Evolutionary conservation across 2,888 invertebrate species (phyloP), one percentile per base, ranked within the genome.

Genomic region (Drosophila macrospina): DNA sequence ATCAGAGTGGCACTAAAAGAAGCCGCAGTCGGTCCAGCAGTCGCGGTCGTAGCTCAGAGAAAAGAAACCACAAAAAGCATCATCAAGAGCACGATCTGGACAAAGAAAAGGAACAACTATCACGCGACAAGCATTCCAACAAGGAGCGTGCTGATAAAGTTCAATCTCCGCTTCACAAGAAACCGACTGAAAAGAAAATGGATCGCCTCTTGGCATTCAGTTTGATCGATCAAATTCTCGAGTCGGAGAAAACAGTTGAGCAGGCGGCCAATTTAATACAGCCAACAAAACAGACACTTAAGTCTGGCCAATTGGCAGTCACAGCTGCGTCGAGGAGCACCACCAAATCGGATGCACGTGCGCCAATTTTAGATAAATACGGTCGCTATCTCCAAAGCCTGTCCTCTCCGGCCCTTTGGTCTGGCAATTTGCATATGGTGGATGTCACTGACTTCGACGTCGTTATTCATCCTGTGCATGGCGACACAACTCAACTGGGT

Each of bases 401-500:
- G 5, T 20, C 71, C 4, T 47, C 41, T 16, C 57, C 47, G 28
- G 16, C 76, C 13, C 13, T 92, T 30, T 92, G 92, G 92, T 95
- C 95, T 66, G 98, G 98, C 1, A 95, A 95, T 74, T 95, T 98
- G 6, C 96, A 95, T 86, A 98, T 98, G 97, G 95, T 96, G 5
- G 98, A 98, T 89, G 97, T 98, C 0, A 96, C 97, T 0, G 95
- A 97, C 80, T 97, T 98, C 88, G 95, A 96, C 79, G 96, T 97
- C 7, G 94, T 95, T 10, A 96, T 97, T 4, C 95, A 96, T 89
- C 95, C 96, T 90, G 96, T 84, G 7, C 20, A 42, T 0, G 84
- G 86, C 5, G 61, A 80, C 8, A 94, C 75, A 24, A 47, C 10
- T 24, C 77, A 85, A n/a, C 47, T 90, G n/a, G 64, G 64, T 6